Percentiles rank a stretch among this genome's conserved stretches.
Evolutionary conservation across 2,113 vertebrate species (phyloP).

Genomic region (Hoplias malabaricus): DNA sequence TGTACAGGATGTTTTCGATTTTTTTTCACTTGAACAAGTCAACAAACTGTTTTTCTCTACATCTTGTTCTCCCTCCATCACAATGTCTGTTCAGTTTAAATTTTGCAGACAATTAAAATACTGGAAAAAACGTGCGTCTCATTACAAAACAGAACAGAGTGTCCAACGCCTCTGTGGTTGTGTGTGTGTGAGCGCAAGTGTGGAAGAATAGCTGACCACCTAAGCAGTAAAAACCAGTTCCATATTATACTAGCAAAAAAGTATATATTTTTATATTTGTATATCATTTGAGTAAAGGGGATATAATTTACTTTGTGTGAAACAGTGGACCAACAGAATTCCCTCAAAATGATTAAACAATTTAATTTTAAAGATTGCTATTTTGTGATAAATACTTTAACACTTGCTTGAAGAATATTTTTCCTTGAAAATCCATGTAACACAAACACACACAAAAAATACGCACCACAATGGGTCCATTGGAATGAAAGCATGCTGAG

Average conservation of each 20-base stretch:
- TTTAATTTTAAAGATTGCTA: no score
- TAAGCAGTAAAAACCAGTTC: neutral
- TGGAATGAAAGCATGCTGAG: constrained; percentile 40
- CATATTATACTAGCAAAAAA: no score
- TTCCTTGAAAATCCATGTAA: no score
- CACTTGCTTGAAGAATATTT: no score
- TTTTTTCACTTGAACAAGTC: no score
- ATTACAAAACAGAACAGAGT: constrained; percentile 40
- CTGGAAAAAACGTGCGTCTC: constrained; percentile 48
- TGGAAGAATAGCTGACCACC: neutral
- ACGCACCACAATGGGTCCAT: constrained; percentile 62
- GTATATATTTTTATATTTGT: no score
- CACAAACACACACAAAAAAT: constrained; percentile 14
- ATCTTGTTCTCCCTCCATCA: neutral
- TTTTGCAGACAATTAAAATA: constrained; percentile 37
- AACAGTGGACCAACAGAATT: no score
- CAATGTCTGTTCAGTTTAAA: neutral
- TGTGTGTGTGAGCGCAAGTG: neutral
- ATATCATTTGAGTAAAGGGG: no score
- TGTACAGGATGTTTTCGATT: no score
- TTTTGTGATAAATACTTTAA: no score
- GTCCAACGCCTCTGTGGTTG: neutral
- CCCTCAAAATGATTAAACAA: no score
- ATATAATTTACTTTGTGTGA: no score
- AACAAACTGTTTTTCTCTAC: neutral